A percentile compares a stretch with the other conserved stretches of the same genome.
These are phyloP conservation scores for Corythornis madagascariensis DNA, from an alignment of 2,113 vertebrate species.

Conservation along the genomic window DNA sequence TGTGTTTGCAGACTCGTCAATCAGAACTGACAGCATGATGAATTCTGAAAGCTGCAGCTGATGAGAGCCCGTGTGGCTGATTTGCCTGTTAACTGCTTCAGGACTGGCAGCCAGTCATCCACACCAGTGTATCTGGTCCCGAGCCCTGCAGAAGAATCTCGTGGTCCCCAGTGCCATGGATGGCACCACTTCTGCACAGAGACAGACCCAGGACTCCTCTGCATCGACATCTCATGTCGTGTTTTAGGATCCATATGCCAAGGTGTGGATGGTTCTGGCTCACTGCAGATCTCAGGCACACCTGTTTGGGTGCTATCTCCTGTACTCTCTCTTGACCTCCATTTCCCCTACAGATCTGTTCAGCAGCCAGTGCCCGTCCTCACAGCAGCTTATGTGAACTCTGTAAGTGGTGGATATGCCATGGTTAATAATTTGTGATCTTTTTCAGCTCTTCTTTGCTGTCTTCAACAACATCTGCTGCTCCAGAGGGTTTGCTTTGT, in stretches of 20 bases:
- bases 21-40: constrained; percentile 8
- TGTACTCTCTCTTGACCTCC: neutral
- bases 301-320: neutral
- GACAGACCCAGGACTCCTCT: neutral
- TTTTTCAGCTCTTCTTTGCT: neutral
- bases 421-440: neutral
- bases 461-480: neutral
- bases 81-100: constrained; percentile 1
- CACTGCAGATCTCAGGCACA: neutral
- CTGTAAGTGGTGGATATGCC: neutral
- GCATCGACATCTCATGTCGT: neutral
- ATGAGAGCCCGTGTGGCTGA: neutral
- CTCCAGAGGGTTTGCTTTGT: neutral
- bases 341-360: neutral
- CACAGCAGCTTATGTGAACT: neutral
- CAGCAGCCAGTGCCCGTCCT: neutral
- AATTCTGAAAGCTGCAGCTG: neutral
- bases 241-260: neutral
- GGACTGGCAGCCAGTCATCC: neutral
- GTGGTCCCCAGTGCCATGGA: neutral
- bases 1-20: constrained; percentile 14
- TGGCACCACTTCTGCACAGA: neutral
- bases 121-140: neutral
- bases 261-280: neutral
- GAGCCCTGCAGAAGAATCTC: neutral